Percentiles rank a stretch among this genome's conserved stretches.
phyloP scores from a whole-genome alignment of 2,888 invertebrate genomes.

The Limenitis camilla region DNA sequence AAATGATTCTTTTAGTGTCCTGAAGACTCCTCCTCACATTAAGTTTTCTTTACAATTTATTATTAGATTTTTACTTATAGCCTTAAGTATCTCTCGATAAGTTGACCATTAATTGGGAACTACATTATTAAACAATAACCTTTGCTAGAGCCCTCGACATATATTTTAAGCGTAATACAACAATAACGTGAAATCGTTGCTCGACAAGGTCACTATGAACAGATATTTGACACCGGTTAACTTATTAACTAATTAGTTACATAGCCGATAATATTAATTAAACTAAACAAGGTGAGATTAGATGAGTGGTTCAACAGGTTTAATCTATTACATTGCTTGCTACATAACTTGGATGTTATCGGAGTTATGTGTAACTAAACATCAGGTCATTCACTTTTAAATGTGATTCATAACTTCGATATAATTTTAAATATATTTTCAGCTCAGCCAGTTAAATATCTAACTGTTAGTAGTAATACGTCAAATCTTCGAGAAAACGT shows the following conservation, averaged over 20 bases:
- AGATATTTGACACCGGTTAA: constrained; percentile 53
- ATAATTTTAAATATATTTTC: neutral
- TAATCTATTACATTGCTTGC: neutral
- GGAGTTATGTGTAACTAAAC: too few species aligned
- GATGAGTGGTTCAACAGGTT: neutral
- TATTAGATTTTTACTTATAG: too few species aligned
- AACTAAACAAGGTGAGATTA: neutral
- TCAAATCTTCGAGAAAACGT: constrained; percentile 48
- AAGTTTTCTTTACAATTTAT: too few species aligned
- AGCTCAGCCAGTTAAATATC: too few species aligned
- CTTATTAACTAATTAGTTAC: constrained; percentile 27
- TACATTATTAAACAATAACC: too few species aligned
- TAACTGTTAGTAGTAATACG: neutral
- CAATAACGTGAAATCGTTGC: constrained; percentile 70
- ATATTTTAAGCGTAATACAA: constrained; percentile 67
- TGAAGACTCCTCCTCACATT: too few species aligned
- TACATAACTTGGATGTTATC: neutral
- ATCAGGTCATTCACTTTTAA: too few species aligned
- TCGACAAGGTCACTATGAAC: constrained; percentile 56
- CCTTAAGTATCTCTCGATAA: too few species aligned
- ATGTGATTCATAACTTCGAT: too few species aligned
- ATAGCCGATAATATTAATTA: neutral
- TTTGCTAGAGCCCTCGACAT: constrained; percentile 69
- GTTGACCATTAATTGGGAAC: too few species aligned
- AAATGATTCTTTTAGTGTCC: too few species aligned